Evolutionary conservation across 2,888 invertebrate species (phyloP).

Genomic region (Ormyrus thymus): DNA sequence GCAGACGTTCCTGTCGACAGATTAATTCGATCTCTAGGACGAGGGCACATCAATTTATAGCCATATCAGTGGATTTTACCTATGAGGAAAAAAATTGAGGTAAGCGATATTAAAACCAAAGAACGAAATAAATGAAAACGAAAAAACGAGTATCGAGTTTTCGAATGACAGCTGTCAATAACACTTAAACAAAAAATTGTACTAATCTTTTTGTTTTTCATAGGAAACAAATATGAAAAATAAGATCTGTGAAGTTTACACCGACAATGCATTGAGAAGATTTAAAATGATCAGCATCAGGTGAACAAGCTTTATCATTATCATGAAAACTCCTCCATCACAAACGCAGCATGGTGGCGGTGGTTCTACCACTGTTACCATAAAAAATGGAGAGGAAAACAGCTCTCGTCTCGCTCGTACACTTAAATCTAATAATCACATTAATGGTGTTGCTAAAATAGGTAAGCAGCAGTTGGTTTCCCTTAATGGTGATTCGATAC

Average conservation of each 20-base stretch:
- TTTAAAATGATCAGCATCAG: conserved; percentile 14
- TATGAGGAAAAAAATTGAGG: background rate
- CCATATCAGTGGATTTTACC: background rate
- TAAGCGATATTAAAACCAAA: background rate
- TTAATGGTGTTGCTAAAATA: conserved; percentile 49
- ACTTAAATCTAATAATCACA: conserved; percentile 44
- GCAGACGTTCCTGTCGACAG: conserved; percentile 13
- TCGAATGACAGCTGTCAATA: conserved; percentile 47
- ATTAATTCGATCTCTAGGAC: background rate
- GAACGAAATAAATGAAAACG: background rate
- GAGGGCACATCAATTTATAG: background rate
- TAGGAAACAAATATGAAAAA: conserved; percentile 37
- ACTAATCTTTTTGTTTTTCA: conserved; percentile 26
- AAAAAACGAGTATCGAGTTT: background rate
- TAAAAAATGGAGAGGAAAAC: conserved; percentile 51
- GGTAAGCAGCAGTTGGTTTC: conserved; percentile 69
- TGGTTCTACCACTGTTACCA: conserved; percentile 23
- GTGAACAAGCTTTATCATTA: conserved; percentile 41
- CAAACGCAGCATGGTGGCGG: conserved; percentile 53
- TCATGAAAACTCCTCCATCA: conserved; percentile 60
- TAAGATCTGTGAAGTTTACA: conserved; percentile 2
- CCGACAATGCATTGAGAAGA: conserved; percentile 17
- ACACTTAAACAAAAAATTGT: background rate
- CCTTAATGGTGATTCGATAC: conserved; percentile 68
- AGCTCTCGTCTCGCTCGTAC: conserved; percentile 31